These are phyloP conservation scores for Aphelenchoides fujianensis DNA, from an alignment of 1,140 invertebrate genomes.

Conservation along the genomic window DNA sequence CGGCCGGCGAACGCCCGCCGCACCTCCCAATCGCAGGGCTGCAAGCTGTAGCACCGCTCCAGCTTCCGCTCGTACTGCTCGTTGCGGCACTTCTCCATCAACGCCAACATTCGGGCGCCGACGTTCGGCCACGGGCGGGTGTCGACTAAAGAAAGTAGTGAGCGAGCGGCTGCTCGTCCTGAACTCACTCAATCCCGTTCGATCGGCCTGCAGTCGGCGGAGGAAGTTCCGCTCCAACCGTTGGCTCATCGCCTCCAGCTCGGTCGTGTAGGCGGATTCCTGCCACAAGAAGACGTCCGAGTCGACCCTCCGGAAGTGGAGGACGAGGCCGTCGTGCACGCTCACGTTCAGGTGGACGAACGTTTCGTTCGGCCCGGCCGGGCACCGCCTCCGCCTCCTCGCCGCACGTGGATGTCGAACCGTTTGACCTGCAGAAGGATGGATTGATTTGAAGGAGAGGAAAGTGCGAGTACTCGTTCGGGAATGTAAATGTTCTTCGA, in stretches of 20 bases:
- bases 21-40: conserved; percentile 2
- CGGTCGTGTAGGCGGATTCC: background rate
- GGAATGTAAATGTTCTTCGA: conserved; percentile 32
- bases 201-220: background rate
- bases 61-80: conserved; percentile 8
- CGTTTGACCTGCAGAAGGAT: conserved; percentile 19
- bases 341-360: conserved; percentile 23
- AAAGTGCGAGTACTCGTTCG: background rate
- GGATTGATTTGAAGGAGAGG: background rate
- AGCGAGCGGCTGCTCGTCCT: background rate
- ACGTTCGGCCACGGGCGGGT: background rate
- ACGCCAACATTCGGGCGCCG: background rate
- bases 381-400: background rate
- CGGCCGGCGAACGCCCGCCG: background rate
- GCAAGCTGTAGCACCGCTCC: conserved; percentile 18
- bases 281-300: conserved; percentile 25
- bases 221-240: conserved; percentile 19
- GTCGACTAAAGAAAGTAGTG: background rate
- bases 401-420: conserved; percentile 24
- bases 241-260: background rate
- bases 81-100: conserved; percentile 19
- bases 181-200: conserved; percentile 14
- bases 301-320: conserved; percentile 11
- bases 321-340: conserved; percentile 15
- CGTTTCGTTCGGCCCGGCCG: background rate